Percentiles rank a stretch among this genome's conserved stretches.
phyloP scores from a whole-genome alignment of 2,888 invertebrate genomes.

The Rhamphomyia laevipes region DNA sequence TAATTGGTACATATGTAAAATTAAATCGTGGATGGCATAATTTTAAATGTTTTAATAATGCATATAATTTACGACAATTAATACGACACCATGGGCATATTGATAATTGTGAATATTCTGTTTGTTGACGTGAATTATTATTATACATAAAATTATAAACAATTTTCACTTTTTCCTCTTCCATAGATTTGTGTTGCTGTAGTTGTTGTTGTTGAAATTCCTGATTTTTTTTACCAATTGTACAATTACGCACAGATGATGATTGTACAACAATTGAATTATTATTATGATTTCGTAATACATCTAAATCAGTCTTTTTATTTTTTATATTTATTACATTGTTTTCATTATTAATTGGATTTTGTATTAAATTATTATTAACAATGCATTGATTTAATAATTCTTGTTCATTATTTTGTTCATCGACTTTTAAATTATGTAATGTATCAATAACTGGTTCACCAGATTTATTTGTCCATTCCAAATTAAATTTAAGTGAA shows the following conservation, averaged over 20 bases:
- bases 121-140: constrained; percentile 89
- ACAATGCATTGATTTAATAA: constrained; percentile 7
- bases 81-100: constrained; percentile 94
- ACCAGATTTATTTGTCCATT: constrained; percentile 53
- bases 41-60: constrained; percentile 85
- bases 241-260: constrained; percentile 1
- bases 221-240: constrained; percentile 13
- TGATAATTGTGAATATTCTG: constrained; percentile 85
- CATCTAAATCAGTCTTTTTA: neutral
- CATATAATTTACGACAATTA: constrained; percentile 77
- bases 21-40: constrained; percentile 87
- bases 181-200: constrained; percentile 10
- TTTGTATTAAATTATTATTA: neutral
- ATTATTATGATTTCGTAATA: constrained; percentile 22
- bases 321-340: neutral
- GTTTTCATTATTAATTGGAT: constrained; percentile 8
- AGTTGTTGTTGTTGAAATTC: constrained; percentile 9
- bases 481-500: constrained; percentile 69
- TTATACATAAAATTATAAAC: constrained; percentile 94
- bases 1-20: constrained; percentile 58
- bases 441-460: constrained; percentile 10
- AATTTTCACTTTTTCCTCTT: constrained; percentile 56
- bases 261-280: constrained; percentile 19
- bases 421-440: constrained; percentile 9
- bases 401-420: neutral